Conservation (phyloP, 2,113 vertebrate genomes). For the Gyps fulvus region DNA sequence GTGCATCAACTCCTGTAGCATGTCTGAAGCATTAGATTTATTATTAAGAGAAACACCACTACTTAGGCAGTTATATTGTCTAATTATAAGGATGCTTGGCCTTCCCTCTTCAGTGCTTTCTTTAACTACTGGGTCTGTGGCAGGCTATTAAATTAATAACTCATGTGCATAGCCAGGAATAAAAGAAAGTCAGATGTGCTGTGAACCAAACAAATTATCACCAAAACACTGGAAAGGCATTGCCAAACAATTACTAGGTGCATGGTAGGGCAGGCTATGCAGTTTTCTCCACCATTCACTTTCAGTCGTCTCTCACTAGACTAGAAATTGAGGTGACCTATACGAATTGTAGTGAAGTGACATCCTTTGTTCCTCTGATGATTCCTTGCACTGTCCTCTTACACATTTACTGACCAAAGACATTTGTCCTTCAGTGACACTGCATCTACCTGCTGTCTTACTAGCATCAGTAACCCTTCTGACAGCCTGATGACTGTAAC, state of each 20-base stretch:
- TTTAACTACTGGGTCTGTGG: background rate
- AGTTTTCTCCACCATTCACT: background rate
- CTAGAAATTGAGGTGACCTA: background rate
- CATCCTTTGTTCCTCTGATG: background rate
- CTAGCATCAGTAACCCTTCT: background rate
- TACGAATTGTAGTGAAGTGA: background rate
- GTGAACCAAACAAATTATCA: background rate
- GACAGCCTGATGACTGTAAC: background rate
- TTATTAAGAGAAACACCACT: background rate
- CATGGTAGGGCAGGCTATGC: background rate
- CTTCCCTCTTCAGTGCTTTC: background rate
- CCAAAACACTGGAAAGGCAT: background rate
- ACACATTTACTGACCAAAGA: background rate
- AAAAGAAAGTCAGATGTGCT: background rate
- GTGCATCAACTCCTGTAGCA: slow-evolving; percentile 1
- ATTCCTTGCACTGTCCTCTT: background rate
- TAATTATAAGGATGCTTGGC: background rate
- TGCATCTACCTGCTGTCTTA: background rate
- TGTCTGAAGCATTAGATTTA: background rate
- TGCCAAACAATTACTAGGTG: background rate
- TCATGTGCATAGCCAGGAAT: background rate
- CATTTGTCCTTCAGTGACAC: background rate
- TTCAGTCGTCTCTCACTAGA: background rate
- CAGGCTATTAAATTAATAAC: background rate
- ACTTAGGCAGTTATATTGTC: background rate